Evolutionary conservation across 2,113 vertebrate species (phyloP), one percentile per base, ranked within the genome.

Genomic region (Microcebus lehilahytsara): DNA sequence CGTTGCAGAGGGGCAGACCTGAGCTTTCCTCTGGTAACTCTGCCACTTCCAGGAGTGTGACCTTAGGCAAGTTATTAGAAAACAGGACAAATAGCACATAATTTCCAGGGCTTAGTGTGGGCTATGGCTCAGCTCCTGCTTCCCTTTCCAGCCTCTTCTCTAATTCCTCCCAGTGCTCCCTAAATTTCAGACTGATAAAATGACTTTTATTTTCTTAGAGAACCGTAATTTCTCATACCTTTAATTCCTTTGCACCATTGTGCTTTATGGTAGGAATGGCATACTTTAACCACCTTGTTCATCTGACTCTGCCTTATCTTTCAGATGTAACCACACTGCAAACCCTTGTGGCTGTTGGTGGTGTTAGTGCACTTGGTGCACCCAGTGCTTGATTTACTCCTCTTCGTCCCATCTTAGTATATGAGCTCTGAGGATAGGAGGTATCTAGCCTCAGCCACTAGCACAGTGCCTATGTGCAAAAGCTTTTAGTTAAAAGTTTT

Each of bases 141-240:
- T 74, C 53, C 46, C 25, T 79, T 27, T 86, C 79, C 32, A 93
- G 7, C 42, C 53, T 81, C 37, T 84, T 90, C 37, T 88, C 74
- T 72, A 30, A 30, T 67, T 80, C 37, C 34, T 90, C 58, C 25
- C 34, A 42, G 0, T 34, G 37, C 72, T 64, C 34, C 75, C 72
- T 96, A 60, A 71, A 81, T 89, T 95, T 90, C 66, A 96, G 42
- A 62, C 17, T 62, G 56, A 4, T 34, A 49, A 84, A n/a, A 85
- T 58, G 32, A 49, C 46, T 7, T 11, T 83, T 93, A 22, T 32
- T 85, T 85, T 95, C 77, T 27, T 46, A 64, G 32, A 72, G 37
- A 23, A 49, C 17, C 9, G 9, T 94, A 34, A 53, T 62, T 72
- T 71, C 16, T 87, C 71, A 51, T 6, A 17, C 13, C 22, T 91